These are phyloP conservation scores for Onychomys leucogaster DNA, from an alignment of 2,797 vertebrate species.

Conservation along the genomic window DNA sequence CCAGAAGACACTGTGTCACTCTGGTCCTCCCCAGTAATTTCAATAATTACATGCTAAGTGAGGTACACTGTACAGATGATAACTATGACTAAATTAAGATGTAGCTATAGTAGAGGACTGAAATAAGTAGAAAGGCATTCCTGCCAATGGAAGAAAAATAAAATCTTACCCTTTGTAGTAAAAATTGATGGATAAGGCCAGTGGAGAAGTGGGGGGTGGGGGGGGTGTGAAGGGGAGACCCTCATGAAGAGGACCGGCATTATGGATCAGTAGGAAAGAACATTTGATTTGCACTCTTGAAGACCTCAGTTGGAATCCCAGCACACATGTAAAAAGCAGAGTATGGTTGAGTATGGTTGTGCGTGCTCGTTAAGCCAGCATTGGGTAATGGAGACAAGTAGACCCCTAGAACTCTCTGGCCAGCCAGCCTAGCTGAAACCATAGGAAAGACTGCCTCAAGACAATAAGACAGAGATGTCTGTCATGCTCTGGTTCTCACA, in stretches of 20 bases:
- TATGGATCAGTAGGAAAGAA: not conserved
- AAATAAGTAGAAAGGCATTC: not conserved
- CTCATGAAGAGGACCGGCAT: not conserved
- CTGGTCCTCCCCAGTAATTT: not conserved
- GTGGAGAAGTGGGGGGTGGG: not conserved
- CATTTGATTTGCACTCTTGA: not conserved
- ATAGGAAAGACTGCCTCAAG: not conserved
- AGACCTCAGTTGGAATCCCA: not conserved
- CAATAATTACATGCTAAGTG: not conserved
- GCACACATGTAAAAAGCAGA: not conserved
- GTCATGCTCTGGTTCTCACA: not conserved
- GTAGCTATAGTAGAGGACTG: not conserved
- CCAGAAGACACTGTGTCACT: not conserved
- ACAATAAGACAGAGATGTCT: not conserved
- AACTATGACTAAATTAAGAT: not conserved
- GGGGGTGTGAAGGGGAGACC: fast-evolving
- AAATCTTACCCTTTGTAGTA: not conserved
- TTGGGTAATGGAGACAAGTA: no score
- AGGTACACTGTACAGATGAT: not conserved
- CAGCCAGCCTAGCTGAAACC: not conserved
- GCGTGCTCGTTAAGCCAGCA: no score
- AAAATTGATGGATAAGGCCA: not conserved
- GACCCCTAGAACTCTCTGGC: not conserved
- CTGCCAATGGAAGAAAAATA: not conserved
- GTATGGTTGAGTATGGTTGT: not conserved